Percentiles rank a stretch among this genome's conserved stretches.
Evolutionary conservation across 2,113 vertebrate genomes (phyloP).

Genomic region (Rhinolophus sinicus): DNA sequence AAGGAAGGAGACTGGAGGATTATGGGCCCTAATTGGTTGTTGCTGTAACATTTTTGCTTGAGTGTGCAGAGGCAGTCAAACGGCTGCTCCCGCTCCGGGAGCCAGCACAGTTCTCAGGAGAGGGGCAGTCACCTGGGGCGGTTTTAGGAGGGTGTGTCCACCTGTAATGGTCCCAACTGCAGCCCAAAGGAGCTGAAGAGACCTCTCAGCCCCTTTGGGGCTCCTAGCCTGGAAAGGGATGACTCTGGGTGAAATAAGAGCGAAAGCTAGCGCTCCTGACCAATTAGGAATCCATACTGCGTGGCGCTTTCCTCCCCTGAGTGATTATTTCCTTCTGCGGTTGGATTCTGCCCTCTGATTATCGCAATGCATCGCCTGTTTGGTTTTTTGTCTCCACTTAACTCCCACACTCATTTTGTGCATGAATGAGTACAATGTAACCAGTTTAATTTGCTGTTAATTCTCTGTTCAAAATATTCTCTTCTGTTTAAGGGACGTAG

Average conservation of each 20-base stretch:
- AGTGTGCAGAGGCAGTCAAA: conserved; percentile 64
- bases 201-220: background rate
- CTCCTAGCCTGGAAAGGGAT: background rate
- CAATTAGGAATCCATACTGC: background rate
- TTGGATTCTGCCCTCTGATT: conserved; percentile 64
- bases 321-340: conserved; percentile 1
- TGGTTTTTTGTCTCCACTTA: conserved; percentile 73
- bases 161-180: background rate
- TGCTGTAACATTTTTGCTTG: conserved; percentile 82
- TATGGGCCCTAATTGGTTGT: conserved; percentile 81
- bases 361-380: conserved; percentile 39
- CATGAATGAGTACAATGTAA: conserved; percentile 77
- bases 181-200: background rate
- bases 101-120: conserved; percentile 1
- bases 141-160: conserved; percentile 12
- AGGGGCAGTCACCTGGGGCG: conserved; percentile 23
- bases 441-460: conserved; percentile 80
- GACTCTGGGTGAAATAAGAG: background rate
- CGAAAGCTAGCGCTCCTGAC: background rate
- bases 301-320: background rate
- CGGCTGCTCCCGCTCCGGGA: conserved; percentile 33
- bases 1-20: conserved; percentile 77
- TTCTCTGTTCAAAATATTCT: conserved; percentile 78
- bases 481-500: conserved; percentile 73
- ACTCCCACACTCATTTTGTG: conserved; percentile 79